These are phyloP conservation scores for Erebia palarica DNA, from an alignment of 2,888 invertebrate species.

Conservation along the genomic window DNA sequence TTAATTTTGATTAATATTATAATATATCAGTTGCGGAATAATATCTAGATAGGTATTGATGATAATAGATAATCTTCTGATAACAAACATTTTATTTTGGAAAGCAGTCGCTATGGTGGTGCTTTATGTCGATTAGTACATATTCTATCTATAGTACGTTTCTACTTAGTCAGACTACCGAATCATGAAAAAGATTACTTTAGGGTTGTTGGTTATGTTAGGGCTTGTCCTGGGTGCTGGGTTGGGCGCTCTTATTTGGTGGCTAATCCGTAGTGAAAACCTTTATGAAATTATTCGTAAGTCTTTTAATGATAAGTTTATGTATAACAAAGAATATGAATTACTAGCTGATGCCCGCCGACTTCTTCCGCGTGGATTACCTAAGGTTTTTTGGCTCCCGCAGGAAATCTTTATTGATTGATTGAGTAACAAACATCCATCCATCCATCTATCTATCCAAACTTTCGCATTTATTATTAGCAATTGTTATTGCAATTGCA, in stretches of 20 bases:
- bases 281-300: constrained; percentile 45
- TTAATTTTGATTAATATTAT: neutral
- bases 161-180: neutral
- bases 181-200: constrained; percentile 37
- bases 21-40: constrained; percentile 5
- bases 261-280: constrained; percentile 42
- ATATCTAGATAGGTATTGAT: too few species aligned
- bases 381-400: too few species aligned
- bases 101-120: neutral
- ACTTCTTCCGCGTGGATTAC: too few species aligned
- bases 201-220: constrained; percentile 35
- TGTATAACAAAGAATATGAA: too few species aligned
- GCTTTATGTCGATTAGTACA: neutral
- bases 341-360: too few species aligned
- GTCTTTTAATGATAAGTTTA: constrained; percentile 18
- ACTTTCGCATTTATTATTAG: too few species aligned
- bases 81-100: constrained; percentile 3
- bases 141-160: too few species aligned
- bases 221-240: constrained; percentile 40
- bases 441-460: too few species aligned
- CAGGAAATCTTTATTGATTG: too few species aligned
- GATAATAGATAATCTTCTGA: constrained; percentile 3
- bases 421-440: too few species aligned
- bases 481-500: too few species aligned
- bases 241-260: constrained; percentile 46